Evolutionary conservation across 2,113 vertebrate species (phyloP).

Genomic region (Prionailurus bengalensis): DNA sequence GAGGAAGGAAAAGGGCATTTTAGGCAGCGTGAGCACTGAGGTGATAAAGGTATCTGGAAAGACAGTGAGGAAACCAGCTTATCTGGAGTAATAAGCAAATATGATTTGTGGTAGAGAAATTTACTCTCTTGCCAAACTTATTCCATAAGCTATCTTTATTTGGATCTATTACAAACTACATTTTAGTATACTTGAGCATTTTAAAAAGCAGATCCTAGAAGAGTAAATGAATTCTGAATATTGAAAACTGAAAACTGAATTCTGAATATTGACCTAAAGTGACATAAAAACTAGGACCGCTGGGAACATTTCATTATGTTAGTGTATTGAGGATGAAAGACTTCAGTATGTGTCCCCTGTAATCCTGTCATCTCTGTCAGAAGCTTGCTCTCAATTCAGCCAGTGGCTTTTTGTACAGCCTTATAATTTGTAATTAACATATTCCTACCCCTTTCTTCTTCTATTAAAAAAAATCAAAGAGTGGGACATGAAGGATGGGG

Average conservation of each 20-base stretch:
- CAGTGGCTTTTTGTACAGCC: background rate
- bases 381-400: background rate
- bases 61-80: background rate
- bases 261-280: background rate
- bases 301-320: background rate
- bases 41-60: background rate
- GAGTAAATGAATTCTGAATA: background rate
- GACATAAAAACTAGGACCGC: background rate
- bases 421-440: slow-evolving; percentile 22
- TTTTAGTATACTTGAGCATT: background rate
- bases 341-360: background rate
- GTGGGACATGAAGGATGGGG: background rate
- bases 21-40: background rate
- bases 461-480: slow-evolving; percentile 35
- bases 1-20: background rate
- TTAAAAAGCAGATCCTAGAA: slow-evolving; percentile 3
- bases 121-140: slow-evolving; percentile 12
- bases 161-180: background rate
- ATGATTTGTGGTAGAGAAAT: slow-evolving; percentile 45
- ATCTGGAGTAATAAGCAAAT: slow-evolving; percentile 11
- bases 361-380: background rate
- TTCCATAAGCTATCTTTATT: slow-evolving; percentile 39
- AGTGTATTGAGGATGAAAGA: background rate
- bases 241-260: background rate
- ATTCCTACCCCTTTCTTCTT: background rate